Base-by-base conservation (phyloP, 1,140 invertebrate genomes). In the Papilio polyxenes region DNA sequence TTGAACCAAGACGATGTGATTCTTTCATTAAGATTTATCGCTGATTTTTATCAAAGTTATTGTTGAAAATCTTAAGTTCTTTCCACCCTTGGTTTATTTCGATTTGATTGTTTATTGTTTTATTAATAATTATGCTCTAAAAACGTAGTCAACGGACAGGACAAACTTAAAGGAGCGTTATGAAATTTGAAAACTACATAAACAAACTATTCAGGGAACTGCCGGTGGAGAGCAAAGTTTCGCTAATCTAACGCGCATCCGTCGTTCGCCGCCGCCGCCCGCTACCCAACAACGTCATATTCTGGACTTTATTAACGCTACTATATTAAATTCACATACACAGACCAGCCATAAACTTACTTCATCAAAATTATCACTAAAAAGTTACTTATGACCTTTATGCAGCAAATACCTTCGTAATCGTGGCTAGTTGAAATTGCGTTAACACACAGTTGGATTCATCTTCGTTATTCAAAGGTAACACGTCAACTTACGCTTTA, bases 201-300 rank as follows among this genome's bases (percentile, higher is more conserved):
- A 72, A 72, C 65, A 72, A 72, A 72, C 65, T 72, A 72, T 72
- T 72, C 65, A 72, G 31, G 65, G 31, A 72, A 72, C 65, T 72
- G 65, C 17, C 31, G 65, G 65, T 37, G 13, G 65, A 72, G 31
- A 37, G 65, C 65, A 72, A 72, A 72, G 65, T 72, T 72, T 72
- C 31, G 65, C 31, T 72, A 72, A 72, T 37, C 65, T 72, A 72
- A 72, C 31, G 65, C 31, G 23, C 65, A 37, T 72, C 65, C 65
- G 31, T 6, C 65, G 65, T 7, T 17, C 65, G 65, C 65, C 31
- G 65, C 65, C 65, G 20, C 20, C 20, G 62, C 62, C 23, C 10
- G 65, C 20, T 13, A 40, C 1, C 65, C 13, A 72, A 72, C 65
- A 72, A 40, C 65, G 23, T 13, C 65, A 40, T 37, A 31, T 72